Base-by-base conservation (phyloP, 2,113 vertebrate species). In the Burhinus oedicnemus region DNA sequence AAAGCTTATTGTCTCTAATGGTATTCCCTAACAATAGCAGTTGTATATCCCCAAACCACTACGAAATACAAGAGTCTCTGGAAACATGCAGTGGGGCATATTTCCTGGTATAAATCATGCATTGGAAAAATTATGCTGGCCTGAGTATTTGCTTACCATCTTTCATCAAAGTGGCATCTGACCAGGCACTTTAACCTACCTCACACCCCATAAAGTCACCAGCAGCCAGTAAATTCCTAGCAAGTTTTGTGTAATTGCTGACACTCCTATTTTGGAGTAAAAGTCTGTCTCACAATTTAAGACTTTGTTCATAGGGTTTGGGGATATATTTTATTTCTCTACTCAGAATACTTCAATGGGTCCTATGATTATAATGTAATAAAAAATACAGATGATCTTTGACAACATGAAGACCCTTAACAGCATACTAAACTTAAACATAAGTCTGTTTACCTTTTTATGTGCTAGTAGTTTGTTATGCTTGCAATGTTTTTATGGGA, bases 121-220 rank as follows among this genome's bases (percentile, higher is more conserved):
- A 4, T 4, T 36, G 47, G 61, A 47, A 44, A 42, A 52, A 66
- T 26, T 1, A 5, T 8, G 23, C 54, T 61, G 45, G 22, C 44
- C 58, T n/a, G 19, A 45, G 21, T 4, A 12, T 27, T 77, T 69
- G 12, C 29, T 87, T 51, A 10, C 7, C 5, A 5, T 8, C 29
- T 47, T 49, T 54, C 54, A 68, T 12, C 66, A 0, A 27, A 74
- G 34, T 1, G 9, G 3, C 45, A 16, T 20, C 76, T 55, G 12
- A 29, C 23, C 20, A 6, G 0, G 0, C 3, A 6, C 40, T 70
- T 83, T 2, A 17, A 23, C 13, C 21, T 27, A 4, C 21, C 65
- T 10, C 82, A 61, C n/a, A 23, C 16, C 26, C 40, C 70, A 23
- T 4, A 36, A 30, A 80, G 3, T 23, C 81, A 26, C 9, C 17